Evolutionary conservation across 1,140 invertebrate species (phyloP), one percentile per base, ranked within the genome.

Genomic region (Lordiphosa collinella): DNA sequence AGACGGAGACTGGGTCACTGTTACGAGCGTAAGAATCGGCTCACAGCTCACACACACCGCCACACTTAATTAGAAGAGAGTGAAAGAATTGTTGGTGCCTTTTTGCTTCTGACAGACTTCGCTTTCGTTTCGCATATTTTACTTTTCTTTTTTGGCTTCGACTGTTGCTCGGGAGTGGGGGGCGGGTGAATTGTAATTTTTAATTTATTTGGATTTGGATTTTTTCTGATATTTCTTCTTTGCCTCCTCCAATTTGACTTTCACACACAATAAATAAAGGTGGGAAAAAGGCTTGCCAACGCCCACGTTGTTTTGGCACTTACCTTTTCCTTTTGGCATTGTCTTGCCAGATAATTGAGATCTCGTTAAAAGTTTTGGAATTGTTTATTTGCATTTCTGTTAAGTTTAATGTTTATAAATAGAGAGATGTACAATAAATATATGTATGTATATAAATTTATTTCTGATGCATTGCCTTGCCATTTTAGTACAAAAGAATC

Each of bases 91-190:
- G 51, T 50, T 69, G 59, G 48, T 51, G 54, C 40, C 41, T 57
- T 58, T 29, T 80, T 59, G 60, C 64, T 70, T 75, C 66, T 70
- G 53, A 68, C 49, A 71, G 67, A 68, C 55, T 82, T 82, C 72
- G 78, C 78, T 82, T 82, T 82, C 78, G 60, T 80, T 80, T 80
- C 61, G 76, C 67, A 64, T 76, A 53, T 75, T 82, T 76, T 76
- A 63, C 61, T 62, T 68, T 57, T 69, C 44, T 54, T 57, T 43
- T 48, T 51, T n/a, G n/a, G 53, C 38, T 50, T 52, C 5, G 22
- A 25, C 22, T 29, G 22, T 3, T 7, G 37, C 8, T 16, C 3
- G 6, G 11, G 29, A 29, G 25, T 6, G 7, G 25, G 5, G 25
- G 25, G 25, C 22, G 22, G 22, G 22, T 29, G 41, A 31, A 68